A percentile compares a stretch with the other conserved stretches of the same genome.
Evolutionary conservation across 2,797 vertebrate species (phyloP).

Genomic region (Labeo calbasu): DNA sequence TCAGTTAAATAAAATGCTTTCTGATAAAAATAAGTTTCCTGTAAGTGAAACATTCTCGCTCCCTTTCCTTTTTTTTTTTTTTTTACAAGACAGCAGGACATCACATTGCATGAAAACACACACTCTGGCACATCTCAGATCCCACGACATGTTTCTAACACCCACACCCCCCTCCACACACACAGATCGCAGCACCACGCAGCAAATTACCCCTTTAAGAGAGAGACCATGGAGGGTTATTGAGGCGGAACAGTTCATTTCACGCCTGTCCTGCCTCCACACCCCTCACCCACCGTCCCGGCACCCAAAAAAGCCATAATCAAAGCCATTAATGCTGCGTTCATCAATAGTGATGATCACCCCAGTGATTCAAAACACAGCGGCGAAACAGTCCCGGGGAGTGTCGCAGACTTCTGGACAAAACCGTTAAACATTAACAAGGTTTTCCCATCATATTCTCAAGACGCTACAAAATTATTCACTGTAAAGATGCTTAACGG

Average conservation of each 20-base stretch:
- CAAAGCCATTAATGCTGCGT: conserved; percentile 48
- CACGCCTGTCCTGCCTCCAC: conserved; percentile 79
- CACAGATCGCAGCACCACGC: conserved; percentile 67
- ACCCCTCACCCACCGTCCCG: conserved; percentile 36
- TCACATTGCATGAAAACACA: conserved; percentile 49
- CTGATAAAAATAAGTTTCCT: background rate
- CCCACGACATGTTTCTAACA: conserved; percentile 46
- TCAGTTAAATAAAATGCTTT: no score
- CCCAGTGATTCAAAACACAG: conserved; percentile 19
- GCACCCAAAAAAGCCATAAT: conserved; percentile 47
- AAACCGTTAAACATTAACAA: background rate
- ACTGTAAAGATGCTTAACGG: conserved; percentile 22
- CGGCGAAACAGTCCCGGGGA: background rate
- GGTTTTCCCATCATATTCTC: conserved; percentile 1
- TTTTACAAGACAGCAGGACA: conserved; percentile 9
- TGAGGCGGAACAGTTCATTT: conserved; percentile 86
- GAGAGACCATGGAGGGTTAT: conserved; percentile 75
- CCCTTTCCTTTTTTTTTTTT: background rate
- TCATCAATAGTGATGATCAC: conserved; percentile 50
- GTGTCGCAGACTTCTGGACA: conserved; percentile 6
- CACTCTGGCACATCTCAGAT: conserved; percentile 54
- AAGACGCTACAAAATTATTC: conserved; percentile 21
- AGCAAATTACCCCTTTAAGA: conserved; percentile 79
- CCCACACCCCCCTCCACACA: conserved; percentile 3
- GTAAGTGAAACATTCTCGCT: background rate